Evolutionary conservation across 1,140 invertebrate genomes (phyloP).

Genomic region (Drosophila funebris): DNA sequence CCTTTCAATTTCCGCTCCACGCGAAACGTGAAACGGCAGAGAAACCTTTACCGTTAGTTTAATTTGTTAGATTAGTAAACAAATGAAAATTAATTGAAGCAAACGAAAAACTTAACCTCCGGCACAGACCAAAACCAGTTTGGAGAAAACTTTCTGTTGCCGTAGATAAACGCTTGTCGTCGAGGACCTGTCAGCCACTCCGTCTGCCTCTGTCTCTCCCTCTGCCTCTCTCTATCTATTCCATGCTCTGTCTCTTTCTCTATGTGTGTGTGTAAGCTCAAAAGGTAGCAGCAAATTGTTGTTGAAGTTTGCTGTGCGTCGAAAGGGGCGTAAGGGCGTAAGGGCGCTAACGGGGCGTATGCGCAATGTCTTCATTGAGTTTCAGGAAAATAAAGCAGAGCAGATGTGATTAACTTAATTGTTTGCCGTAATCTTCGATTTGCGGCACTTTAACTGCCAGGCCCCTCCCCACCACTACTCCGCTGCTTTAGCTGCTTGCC

Average conservation of each 20-base stretch:
- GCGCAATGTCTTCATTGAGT: slow-evolving; percentile 66
- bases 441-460: slow-evolving; percentile 28
- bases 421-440: slow-evolving; percentile 67
- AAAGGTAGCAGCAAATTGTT: slow-evolving; percentile 71
- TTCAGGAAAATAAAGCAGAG: slow-evolving; percentile 36
- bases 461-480: not conserved
- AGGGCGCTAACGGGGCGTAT: slow-evolving; percentile 30
- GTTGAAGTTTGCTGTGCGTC: slow-evolving; percentile 44
- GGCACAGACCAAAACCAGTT: slow-evolving; percentile 27
- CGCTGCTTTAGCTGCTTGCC: not conserved
- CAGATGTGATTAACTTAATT: slow-evolving; percentile 80
- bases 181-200: slow-evolving; percentile 14
- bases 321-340: too few species aligned
- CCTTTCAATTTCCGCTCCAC: slow-evolving; percentile 48
- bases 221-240: not conserved
- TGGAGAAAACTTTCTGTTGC: slow-evolving; percentile 57
- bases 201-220: not conserved
- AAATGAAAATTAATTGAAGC: slow-evolving; percentile 83
- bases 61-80: slow-evolving; percentile 83
- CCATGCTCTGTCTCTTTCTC: not conserved
- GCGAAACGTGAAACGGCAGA: not conserved
- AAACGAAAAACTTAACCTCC: slow-evolving; percentile 80
- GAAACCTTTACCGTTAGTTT: slow-evolving; percentile 72
- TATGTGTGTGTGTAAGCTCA: slow-evolving; percentile 6
- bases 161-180: slow-evolving; percentile 73